phyloP scores from a whole-genome alignment of 1,140 invertebrate species.

The Pygmarrhopalites habei region DNA sequence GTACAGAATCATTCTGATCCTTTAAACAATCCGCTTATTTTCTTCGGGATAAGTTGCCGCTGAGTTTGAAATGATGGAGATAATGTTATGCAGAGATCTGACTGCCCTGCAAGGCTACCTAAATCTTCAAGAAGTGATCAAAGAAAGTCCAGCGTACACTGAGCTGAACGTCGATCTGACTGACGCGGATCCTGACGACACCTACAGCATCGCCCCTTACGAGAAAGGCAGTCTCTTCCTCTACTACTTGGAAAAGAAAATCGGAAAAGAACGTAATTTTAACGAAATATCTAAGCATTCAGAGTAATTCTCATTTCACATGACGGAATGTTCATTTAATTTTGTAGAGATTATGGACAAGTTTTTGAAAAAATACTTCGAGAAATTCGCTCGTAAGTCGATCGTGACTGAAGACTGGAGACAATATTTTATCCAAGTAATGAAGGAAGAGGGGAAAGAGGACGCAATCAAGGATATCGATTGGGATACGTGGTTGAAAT shows the following conservation, averaged over 20 bases:
- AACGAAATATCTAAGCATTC: too few relatives aligned
- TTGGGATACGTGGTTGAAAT: conserved; percentile 77
- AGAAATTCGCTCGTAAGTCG: conserved; percentile 73
- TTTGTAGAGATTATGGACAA: conserved; percentile 80
- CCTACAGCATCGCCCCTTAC: conserved; percentile 69
- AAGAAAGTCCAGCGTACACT: conserved; percentile 60
- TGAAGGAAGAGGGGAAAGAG: conserved; percentile 46
- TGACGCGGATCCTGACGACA: conserved; percentile 77
- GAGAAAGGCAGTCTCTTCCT: conserved; percentile 90
- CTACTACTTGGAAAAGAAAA: conserved; percentile 74
- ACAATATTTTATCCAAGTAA: conserved; percentile 67
- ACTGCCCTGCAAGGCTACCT: conserved; percentile 61
- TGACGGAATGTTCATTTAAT: too few relatives aligned
- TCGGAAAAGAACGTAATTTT: conserved; percentile 69
- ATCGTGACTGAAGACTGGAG: conserved; percentile 77
- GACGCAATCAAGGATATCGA: conserved; percentile 53
- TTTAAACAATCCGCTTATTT: too few relatives aligned
- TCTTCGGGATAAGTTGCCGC: too few relatives aligned
- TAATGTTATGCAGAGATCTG: too few relatives aligned
- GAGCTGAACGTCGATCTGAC: conserved; percentile 67
- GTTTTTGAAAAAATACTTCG: conserved; percentile 75
- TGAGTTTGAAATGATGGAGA: too few relatives aligned
- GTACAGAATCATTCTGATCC: conserved; percentile 58
- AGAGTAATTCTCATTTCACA: too few relatives aligned
- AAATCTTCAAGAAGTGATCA: conserved; percentile 48